phyloP scores from a whole-genome alignment of 2,797 vertebrate species.

The Danio aesculapii region DNA sequence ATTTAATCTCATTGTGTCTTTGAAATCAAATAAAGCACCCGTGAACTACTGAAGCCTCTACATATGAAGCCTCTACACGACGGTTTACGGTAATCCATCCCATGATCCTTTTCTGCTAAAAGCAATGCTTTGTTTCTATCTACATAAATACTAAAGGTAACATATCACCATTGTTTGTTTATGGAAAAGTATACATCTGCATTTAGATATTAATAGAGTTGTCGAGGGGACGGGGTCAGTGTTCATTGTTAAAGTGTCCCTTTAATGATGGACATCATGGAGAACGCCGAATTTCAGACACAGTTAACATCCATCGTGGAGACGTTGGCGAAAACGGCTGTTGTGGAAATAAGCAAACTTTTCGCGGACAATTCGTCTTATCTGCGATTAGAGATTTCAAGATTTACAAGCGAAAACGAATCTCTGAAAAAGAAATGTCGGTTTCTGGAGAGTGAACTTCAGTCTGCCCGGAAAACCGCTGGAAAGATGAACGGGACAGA shows the following conservation, averaged over 20 bases:
- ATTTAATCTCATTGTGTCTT: too few relatives aligned
- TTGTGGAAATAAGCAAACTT: constrained; percentile 79
- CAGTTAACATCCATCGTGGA: constrained; percentile 78
- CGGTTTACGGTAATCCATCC: constrained; percentile 40
- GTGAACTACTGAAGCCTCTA: not conserved
- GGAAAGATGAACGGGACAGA: constrained; percentile 61
- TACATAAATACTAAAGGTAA: constrained; percentile 1
- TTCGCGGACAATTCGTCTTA: constrained; percentile 78
- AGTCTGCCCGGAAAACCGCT: constrained; percentile 65
- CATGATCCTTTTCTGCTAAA: constrained; percentile 41
- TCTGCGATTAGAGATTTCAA: constrained; percentile 77
- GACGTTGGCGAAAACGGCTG: constrained; percentile 76
- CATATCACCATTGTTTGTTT: constrained; percentile 6
- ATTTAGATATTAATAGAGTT: too few relatives aligned
- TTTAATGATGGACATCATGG: constrained; percentile 10
- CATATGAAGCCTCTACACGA: not conserved
- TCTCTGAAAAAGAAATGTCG: constrained; percentile 78
- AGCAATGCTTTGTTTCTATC: constrained; percentile 26
- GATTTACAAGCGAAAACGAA: constrained; percentile 80
- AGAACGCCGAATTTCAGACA: constrained; percentile 67
- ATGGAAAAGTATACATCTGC: not conserved
- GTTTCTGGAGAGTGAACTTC: constrained; percentile 78
- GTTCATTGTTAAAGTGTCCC: not conserved
- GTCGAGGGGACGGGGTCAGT: too few relatives aligned
- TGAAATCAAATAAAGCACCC: too few relatives aligned